Percentiles rank a stretch among this genome's conserved stretches.
phyloP scores from a whole-genome alignment of 1,140 invertebrate species.

The Megalopta genalis region DNA sequence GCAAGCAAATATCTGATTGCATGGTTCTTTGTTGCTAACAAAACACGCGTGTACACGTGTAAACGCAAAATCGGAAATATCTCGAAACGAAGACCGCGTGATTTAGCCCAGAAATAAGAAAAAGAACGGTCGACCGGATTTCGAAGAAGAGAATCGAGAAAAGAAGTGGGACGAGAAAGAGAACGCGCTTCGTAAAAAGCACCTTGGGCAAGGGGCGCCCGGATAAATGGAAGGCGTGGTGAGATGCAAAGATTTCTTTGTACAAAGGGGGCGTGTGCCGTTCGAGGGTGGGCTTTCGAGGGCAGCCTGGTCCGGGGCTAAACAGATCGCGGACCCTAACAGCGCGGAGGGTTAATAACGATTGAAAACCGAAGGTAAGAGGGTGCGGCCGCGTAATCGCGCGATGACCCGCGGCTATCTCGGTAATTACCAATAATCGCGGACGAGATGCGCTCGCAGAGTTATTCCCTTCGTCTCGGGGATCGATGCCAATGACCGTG shows the following conservation, averaged over 20 bases:
- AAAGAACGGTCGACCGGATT: too few relatives aligned
- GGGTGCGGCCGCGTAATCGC: not conserved
- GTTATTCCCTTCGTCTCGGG: too few relatives aligned
- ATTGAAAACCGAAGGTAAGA: constrained; percentile 9
- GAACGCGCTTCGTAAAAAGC: constrained; percentile 14
- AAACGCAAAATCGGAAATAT: too few relatives aligned
- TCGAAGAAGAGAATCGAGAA: not conserved
- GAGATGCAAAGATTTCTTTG: constrained; percentile 41
- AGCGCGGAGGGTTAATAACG: constrained; percentile 27
- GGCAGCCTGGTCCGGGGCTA: not conserved
- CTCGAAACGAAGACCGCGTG: too few relatives aligned
- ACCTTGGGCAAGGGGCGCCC: constrained; percentile 27
- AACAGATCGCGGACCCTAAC: not conserved
- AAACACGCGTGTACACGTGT: too few relatives aligned
- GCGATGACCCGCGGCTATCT: constrained; percentile 11
- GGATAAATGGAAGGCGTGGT: constrained; percentile 47
- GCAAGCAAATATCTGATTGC: too few relatives aligned
- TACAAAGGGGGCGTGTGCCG: constrained; percentile 29
- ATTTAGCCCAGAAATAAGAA: not conserved
- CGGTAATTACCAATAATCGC: constrained; percentile 33
- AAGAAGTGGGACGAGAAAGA: not conserved
- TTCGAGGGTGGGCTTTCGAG: constrained; percentile 29
- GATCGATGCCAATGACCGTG: constrained; percentile 7
- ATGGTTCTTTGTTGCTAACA: too few relatives aligned
- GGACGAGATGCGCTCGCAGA: not conserved